Conservation (phyloP, 1,140 invertebrate species). For the Ceratosolen fusciceps region DNA sequence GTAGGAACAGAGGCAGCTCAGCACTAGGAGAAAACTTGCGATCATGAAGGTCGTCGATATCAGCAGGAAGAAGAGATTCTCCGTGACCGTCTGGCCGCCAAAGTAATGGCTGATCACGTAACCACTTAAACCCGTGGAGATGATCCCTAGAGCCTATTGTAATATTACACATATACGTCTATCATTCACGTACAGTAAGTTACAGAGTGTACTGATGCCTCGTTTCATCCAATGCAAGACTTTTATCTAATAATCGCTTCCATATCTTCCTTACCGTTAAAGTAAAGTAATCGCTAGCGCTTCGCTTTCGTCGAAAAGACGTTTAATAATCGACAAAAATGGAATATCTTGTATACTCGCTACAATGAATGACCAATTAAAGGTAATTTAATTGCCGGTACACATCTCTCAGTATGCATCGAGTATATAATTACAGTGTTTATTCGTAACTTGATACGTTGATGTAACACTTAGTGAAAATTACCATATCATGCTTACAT, state of each 20-base stretch:
- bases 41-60: conserved; percentile 83
- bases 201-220: not conserved
- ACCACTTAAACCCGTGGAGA: conserved; percentile 79
- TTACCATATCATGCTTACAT: no score
- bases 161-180: conserved; percentile 11
- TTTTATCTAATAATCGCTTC: conserved; percentile 22
- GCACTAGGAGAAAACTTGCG: conserved; percentile 80
- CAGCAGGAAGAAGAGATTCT: conserved; percentile 80
- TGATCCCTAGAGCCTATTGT: conserved; percentile 73
- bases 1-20: conserved; percentile 81
- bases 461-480: no score
- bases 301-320: no score
- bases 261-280: not conserved
- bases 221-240: conserved; percentile 1
- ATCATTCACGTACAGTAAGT: not conserved
- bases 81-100: conserved; percentile 24
- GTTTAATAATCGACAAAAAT: no score
- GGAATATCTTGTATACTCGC: no score
- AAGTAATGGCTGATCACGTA: conserved; percentile 72
- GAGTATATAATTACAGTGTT: no score
- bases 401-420: no score
- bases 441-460: no score
- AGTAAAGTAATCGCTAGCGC: no score
- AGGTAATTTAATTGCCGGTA: no score
- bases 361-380: no score